Evolutionary conservation across 2,113 vertebrate genomes (phyloP).

Genomic region (Oreamnos americanus): DNA sequence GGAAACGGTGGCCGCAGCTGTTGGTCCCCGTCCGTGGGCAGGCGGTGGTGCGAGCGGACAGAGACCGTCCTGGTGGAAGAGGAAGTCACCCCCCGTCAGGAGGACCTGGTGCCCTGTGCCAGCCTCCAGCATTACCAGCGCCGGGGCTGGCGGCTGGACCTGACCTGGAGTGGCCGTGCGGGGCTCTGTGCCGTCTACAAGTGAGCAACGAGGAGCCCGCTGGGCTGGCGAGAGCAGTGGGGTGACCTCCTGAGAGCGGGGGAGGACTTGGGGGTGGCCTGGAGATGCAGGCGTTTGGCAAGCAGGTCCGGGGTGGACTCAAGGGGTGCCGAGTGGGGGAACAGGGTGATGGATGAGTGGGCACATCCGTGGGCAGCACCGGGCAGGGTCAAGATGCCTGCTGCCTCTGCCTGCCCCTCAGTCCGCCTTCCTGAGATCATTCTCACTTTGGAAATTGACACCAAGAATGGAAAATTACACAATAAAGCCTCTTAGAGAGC

Average conservation of each 20-base stretch:
- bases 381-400: accelerated
- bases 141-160: constrained; percentile 87
- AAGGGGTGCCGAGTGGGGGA: not conserved
- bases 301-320: not conserved
- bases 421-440: not conserved
- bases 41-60: constrained; percentile 87
- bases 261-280: no score
- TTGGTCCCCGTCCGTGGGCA: constrained; percentile 48
- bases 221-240: not conserved
- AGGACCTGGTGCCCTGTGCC: constrained; percentile 86
- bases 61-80: constrained; percentile 79
- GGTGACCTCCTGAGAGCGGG: accelerated
- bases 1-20: not conserved
- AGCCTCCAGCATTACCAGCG: constrained; percentile 86
- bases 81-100: constrained; percentile 81
- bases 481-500: not conserved
- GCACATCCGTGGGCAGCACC: not conserved
- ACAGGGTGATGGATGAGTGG: not conserved
- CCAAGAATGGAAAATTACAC: not conserved
- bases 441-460: not conserved
- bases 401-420: not conserved
- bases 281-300: not conserved
- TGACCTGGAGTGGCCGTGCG: constrained; percentile 73
- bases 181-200: constrained; percentile 88
- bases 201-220: constrained; percentile 77